phyloP scores from a whole-genome alignment of 2,113 vertebrate genomes.

The Notarius lentiginosus region DNA sequence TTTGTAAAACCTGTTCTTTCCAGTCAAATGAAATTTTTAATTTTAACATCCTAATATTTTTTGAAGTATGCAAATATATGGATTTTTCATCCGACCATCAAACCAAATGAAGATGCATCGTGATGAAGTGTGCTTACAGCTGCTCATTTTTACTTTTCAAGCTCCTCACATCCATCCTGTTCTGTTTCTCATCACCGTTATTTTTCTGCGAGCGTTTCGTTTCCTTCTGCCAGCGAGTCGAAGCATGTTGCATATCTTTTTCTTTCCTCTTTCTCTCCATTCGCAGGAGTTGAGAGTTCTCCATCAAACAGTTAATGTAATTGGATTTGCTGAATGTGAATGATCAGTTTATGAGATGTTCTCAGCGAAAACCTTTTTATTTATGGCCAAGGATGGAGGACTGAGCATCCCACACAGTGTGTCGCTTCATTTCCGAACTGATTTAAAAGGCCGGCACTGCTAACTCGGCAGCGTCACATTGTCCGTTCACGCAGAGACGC shows the following conservation, averaged over 20 bases:
- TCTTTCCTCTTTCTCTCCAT: not conserved
- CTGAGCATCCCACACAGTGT: not conserved
- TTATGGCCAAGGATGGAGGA: not conserved
- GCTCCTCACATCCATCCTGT: not conserved
- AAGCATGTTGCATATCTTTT: not conserved
- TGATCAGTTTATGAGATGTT: conserved; percentile 17
- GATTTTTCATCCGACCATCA: no score
- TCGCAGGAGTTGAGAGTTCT: not conserved
- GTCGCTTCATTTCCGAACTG: not conserved
- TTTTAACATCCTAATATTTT: not conserved
- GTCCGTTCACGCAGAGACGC: not conserved
- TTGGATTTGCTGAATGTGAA: conserved; percentile 11
- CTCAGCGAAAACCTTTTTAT: not conserved
- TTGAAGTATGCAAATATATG: no score
- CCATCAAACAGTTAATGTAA: conserved; percentile 14
- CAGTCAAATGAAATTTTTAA: not conserved
- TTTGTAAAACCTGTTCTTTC: not conserved
- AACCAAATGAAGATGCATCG: no score
- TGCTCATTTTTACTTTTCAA: not conserved
- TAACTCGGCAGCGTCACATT: not conserved
- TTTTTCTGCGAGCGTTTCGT: not conserved
- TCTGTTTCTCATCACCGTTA: not conserved
- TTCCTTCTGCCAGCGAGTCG: not conserved
- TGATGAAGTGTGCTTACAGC: not conserved
- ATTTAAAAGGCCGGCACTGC: not conserved